phyloP scores from a whole-genome alignment of 2,888 invertebrate species.

The Andrena praecox region DNA sequence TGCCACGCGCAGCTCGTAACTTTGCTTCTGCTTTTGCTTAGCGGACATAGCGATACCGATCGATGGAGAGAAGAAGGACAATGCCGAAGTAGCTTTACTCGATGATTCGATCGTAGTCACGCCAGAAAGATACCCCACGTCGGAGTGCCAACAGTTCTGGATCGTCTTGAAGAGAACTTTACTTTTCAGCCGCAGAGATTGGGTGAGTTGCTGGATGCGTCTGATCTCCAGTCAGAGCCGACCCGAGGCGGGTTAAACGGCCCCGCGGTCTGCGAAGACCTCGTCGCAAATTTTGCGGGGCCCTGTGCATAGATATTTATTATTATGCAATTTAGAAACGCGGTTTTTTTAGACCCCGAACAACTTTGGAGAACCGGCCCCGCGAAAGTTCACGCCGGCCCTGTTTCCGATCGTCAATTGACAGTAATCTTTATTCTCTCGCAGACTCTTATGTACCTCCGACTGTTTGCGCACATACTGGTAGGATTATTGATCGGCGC shows the following conservation, averaged over 20 bases:
- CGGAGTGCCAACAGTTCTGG: conserved; percentile 93
- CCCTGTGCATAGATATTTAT: too few species aligned
- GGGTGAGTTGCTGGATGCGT: conserved; percentile 87
- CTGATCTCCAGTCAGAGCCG: neutral
- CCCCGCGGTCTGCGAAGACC: too few species aligned
- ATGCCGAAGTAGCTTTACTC: conserved; percentile 89
- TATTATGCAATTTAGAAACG: too few species aligned
- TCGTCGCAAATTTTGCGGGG: too few species aligned
- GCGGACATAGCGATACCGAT: conserved; percentile 87
- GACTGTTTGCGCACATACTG: conserved; percentile 96
- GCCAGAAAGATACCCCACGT: conserved; percentile 92
- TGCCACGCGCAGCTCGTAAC: too few species aligned
- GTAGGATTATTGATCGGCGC: conserved; percentile 98
- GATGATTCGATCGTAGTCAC: conserved; percentile 87
- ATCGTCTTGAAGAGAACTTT: conserved; percentile 94
- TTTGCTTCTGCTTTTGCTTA: conserved; percentile 64
- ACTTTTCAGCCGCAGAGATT: conserved; percentile 94
- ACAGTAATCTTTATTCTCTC: conserved; percentile 8
- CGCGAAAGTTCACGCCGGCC: too few species aligned
- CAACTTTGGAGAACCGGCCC: too few species aligned
- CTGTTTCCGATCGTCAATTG: neutral
- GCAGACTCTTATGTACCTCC: conserved; percentile 97
- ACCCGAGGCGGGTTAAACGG: too few species aligned
- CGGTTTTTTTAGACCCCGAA: too few species aligned
- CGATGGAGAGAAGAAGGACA: conserved; percentile 90